Conservation (phyloP, 2,888 invertebrate species). For the Lepidonotus clava region DNA sequence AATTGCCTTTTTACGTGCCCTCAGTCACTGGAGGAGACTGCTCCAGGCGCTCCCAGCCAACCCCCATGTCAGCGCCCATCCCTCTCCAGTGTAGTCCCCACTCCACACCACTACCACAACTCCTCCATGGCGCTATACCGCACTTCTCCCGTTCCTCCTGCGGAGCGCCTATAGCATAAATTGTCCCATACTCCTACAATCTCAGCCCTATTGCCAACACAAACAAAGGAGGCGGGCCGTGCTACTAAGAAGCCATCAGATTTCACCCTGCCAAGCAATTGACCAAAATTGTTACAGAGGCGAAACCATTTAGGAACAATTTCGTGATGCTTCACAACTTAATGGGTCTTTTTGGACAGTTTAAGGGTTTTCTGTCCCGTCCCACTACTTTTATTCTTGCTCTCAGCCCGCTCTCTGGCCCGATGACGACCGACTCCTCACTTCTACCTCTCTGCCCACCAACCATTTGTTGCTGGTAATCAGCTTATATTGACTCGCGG, state of each 20-base stretch:
- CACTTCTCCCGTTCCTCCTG: neutral
- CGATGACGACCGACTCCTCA: neutral
- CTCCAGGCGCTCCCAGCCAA: neutral
- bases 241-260: too few species aligned
- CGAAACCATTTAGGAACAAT: neutral
- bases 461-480: neutral
- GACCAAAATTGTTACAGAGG: neutral
- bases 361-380: neutral
- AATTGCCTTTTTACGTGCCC: constrained; percentile 48
- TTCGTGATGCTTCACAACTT: neutral
- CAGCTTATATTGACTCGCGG: neutral
- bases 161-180: neutral
- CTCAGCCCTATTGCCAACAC: neutral
- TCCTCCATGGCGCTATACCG: neutral
- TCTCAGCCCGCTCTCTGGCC: neutral
- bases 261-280: neutral
- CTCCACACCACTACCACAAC: neutral
- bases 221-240: too few species aligned
- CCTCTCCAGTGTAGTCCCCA: neutral
- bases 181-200: neutral
- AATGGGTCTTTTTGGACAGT: neutral
- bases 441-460: neutral
- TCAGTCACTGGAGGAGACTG: neutral
- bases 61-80: neutral
- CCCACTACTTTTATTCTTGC: neutral